phyloP scores from a whole-genome alignment of 2,113 vertebrate genomes.

The Colistium nudipinnis region DNA sequence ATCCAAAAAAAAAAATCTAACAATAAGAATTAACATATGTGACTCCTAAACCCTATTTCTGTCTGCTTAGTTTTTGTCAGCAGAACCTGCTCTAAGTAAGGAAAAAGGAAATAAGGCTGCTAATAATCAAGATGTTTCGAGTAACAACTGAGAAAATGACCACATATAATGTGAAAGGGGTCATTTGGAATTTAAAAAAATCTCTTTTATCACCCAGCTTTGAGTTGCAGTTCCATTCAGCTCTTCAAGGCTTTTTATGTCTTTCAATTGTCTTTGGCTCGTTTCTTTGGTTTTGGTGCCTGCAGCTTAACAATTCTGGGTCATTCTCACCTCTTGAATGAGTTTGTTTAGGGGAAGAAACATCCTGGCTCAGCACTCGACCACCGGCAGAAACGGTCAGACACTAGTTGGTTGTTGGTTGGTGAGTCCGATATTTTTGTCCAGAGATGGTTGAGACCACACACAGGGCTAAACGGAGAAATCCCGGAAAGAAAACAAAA shows the following conservation, averaged over 20 bases:
- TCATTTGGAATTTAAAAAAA: neutral
- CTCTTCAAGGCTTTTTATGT: neutral
- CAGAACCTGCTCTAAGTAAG: neutral
- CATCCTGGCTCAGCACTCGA: neutral
- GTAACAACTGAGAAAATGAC: neutral
- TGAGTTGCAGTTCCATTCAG: neutral
- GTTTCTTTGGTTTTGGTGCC: neutral
- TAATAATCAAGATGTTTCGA: neutral
- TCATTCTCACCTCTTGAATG: neutral
- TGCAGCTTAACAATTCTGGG: neutral
- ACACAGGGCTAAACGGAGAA: neutral
- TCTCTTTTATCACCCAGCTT: neutral
- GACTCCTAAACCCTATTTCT: conserved; percentile 19
- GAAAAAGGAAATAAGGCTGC: neutral
- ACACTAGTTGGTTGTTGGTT: neutral
- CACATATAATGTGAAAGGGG: neutral
- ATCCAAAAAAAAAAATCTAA: conserved; percentile 39
- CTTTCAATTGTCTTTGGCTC: neutral
- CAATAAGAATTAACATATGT: conserved; percentile 43
- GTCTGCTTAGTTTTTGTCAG: conserved; percentile 22
- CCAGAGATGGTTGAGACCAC: neutral
- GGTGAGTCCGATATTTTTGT: neutral
- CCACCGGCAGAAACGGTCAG: neutral
- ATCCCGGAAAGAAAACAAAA: neutral
- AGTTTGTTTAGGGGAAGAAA: neutral